A percentile compares a stretch with the other conserved stretches of the same genome.
phyloP scores from a whole-genome alignment of 1,140 invertebrate genomes.

The Nasonia longicornis region DNA sequence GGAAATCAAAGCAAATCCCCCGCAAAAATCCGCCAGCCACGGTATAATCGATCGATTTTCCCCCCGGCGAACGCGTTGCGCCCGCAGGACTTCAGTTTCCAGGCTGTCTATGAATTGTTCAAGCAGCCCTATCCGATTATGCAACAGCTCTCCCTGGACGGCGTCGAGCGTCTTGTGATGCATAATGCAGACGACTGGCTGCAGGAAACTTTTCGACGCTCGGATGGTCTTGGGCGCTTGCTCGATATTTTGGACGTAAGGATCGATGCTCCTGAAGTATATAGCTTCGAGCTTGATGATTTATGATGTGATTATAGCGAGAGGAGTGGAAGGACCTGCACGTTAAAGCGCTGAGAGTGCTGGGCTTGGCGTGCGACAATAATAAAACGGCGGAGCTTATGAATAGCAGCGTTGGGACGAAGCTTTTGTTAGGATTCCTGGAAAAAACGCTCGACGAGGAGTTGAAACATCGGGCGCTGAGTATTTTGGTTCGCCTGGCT shows the following conservation, averaged over 20 bases:
- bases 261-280: background rate
- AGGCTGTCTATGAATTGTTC: constrained; percentile 55
- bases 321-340: constrained; percentile 59
- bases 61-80: background rate
- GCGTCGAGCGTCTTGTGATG: constrained; percentile 53
- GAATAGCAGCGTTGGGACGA: constrained; percentile 48
- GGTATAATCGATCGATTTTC: background rate
- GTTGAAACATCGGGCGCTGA: constrained; percentile 47
- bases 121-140: constrained; percentile 57
- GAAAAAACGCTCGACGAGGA: constrained; percentile 40
- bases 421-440: constrained; percentile 54
- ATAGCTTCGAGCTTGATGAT: constrained; percentile 2
- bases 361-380: constrained; percentile 54
- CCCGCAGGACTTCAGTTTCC: constrained; percentile 55
- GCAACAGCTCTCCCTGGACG: constrained; percentile 55
- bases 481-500: constrained; percentile 53
- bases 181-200: constrained; percentile 54
- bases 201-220: constrained; percentile 57
- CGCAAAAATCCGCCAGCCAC: no score
- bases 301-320: constrained; percentile 42
- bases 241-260: constrained; percentile 61
- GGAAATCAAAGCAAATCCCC: no score
- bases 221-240: constrained; percentile 54
- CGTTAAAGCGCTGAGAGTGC: constrained; percentile 49
- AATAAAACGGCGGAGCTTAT: constrained; percentile 52